Percentiles rank a stretch among this genome's conserved stretches.
Evolutionary conservation across 2,113 vertebrate genomes (phyloP).

Genomic region (Pseudorhombus dupliciocellatus): DNA sequence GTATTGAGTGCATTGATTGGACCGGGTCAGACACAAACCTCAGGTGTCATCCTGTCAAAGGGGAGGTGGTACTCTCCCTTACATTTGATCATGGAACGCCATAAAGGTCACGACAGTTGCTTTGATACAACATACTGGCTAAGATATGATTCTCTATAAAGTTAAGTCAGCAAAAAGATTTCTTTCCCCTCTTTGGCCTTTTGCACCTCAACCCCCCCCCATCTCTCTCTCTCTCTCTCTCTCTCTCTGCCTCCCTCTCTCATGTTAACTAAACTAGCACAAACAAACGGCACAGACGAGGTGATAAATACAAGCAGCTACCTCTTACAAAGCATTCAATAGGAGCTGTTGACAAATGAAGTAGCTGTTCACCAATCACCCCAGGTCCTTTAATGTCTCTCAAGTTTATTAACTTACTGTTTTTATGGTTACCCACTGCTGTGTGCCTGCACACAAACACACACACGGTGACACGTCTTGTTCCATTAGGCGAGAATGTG

Average conservation of each 20-base stretch:
- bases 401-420: slow-evolving; percentile 76
- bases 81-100: background rate
- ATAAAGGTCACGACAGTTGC: background rate
- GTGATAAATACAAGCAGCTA: slow-evolving; percentile 68
- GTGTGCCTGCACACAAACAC: slow-evolving; percentile 33
- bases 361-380: slow-evolving; percentile 69
- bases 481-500: slow-evolving; percentile 65
- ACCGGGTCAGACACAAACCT: background rate
- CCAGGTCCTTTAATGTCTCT: slow-evolving; percentile 71
- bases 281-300: slow-evolving; percentile 63
- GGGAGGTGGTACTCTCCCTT: background rate
- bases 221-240: background rate
- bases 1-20: slow-evolving; percentile 7
- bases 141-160: background rate
- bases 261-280: slow-evolving; percentile 46
- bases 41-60: background rate
- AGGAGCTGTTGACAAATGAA: slow-evolving; percentile 73
- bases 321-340: slow-evolving; percentile 68
- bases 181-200: slow-evolving; percentile 13
- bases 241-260: slow-evolving; percentile 2
- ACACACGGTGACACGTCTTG: slow-evolving; percentile 57
- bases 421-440: slow-evolving; percentile 69
- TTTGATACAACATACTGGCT: background rate
- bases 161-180: background rate
- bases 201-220: background rate